These are phyloP conservation scores for Pangasius djambal DNA, from an alignment of 2,797 vertebrate genomes.

Conservation along the genomic window DNA sequence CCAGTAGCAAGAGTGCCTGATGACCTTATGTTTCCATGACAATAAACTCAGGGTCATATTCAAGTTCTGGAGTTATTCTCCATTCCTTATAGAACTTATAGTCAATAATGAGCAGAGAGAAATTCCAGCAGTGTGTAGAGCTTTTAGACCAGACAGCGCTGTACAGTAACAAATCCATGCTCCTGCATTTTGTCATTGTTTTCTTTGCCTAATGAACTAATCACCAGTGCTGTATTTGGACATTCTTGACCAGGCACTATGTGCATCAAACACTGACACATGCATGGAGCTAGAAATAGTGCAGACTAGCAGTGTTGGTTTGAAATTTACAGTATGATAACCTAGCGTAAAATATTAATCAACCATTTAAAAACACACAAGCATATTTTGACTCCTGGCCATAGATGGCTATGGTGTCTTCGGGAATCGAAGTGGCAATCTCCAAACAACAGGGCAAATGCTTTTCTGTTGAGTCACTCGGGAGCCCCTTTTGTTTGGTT, in stretches of 20 bases:
- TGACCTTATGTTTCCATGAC: slow-evolving; percentile 48
- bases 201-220: background rate
- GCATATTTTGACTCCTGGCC: background rate
- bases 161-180: background rate
- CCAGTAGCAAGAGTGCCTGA: slow-evolving; percentile 20
- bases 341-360: background rate
- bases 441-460: background rate
- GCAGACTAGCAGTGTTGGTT: background rate
- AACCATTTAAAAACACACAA: background rate
- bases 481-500: background rate
- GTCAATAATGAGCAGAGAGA: slow-evolving; percentile 1
- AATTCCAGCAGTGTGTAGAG: background rate
- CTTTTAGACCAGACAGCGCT: background rate
- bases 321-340: background rate
- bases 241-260: background rate
- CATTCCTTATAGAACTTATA: background rate
- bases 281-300: background rate
- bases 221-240: background rate
- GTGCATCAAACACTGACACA: background rate
- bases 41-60: slow-evolving; percentile 12
- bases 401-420: background rate
- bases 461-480: background rate
- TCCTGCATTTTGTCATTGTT: background rate
- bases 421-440: background rate
- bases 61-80: background rate